Conservation (phyloP, 2,888 invertebrate species). For the Flexamia atlantica region DNA sequence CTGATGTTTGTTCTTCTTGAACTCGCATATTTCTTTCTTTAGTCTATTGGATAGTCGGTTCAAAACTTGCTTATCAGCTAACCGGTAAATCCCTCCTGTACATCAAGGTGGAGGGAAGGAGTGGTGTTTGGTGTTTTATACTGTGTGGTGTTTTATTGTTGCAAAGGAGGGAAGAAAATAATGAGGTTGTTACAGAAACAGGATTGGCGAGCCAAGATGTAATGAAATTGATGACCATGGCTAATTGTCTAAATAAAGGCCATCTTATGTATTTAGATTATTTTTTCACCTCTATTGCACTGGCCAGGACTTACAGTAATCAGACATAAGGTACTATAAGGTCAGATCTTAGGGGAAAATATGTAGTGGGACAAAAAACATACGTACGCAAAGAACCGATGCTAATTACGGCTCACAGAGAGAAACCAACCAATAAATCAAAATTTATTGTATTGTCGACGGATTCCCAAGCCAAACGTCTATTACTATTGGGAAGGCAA, state of each 20-base stretch:
- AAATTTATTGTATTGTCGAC: constrained; percentile 52
- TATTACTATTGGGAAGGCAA: not conserved
- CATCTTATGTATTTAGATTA: constrained; percentile 52
- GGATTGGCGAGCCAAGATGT: constrained; percentile 17
- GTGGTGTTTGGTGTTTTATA: too few relatives aligned
- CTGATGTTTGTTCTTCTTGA: too few relatives aligned
- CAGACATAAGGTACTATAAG: constrained; percentile 49
- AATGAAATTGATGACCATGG: constrained; percentile 33
- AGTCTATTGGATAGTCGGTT: too few relatives aligned
- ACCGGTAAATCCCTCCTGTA: too few relatives aligned
- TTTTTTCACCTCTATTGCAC: constrained; percentile 40
- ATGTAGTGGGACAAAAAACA: constrained; percentile 51
- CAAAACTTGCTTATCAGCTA: too few relatives aligned
- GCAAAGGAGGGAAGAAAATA: constrained; percentile 3
- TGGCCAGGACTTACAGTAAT: constrained; percentile 26
- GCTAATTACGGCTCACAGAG: constrained; percentile 39
- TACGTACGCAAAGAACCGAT: constrained; percentile 53
- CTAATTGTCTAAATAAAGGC: constrained; percentile 48
- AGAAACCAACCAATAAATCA: constrained; percentile 28
- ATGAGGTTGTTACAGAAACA: not conserved
- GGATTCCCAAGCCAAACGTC: constrained; percentile 11
- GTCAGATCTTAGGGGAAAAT: constrained; percentile 25
- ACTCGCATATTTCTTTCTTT: too few relatives aligned
- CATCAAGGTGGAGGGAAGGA: too few relatives aligned
- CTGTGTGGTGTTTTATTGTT: constrained; percentile 44